Conservation (phyloP, 2,113 vertebrate genomes). For the Irena cyanogastra region DNA sequence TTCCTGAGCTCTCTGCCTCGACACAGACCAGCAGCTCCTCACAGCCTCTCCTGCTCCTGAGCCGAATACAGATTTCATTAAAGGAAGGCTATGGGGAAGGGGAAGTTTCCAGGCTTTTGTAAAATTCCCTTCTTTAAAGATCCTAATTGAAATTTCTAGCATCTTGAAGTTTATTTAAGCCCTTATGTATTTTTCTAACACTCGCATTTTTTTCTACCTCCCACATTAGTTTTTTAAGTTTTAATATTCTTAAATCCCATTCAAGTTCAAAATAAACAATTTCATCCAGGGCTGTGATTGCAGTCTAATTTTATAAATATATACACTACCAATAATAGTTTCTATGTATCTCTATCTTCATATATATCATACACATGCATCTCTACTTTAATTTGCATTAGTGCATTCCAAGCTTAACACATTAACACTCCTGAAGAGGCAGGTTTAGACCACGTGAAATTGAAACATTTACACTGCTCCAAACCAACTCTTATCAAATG, state of each 20-base stretch:
- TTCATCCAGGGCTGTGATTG: not conserved
- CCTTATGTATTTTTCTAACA: not conserved
- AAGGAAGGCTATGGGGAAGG: not conserved
- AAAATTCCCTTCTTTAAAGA: not conserved
- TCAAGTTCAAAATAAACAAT: not conserved
- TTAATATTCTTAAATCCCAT: not conserved
- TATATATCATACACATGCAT: not conserved
- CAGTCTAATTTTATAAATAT: not conserved
- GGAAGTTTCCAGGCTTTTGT: not conserved
- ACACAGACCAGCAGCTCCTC: not conserved
- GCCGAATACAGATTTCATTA: not conserved
- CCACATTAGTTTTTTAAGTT: accelerated
- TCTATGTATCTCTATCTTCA: not conserved
- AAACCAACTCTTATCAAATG: not conserved
- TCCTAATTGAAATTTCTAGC: not conserved
- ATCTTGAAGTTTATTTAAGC: not conserved
- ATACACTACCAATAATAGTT: not conserved
- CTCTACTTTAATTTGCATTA: not conserved
- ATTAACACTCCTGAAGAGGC: not conserved
- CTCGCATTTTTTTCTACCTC: not conserved
- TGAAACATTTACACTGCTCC: not conserved
- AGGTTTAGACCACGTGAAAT: not conserved
- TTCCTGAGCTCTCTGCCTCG: not conserved
- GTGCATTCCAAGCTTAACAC: not conserved
- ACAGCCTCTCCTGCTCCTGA: not conserved